Evolutionary conservation across 2,888 invertebrate genomes (phyloP).

Genomic region (Germaria angustata): DNA sequence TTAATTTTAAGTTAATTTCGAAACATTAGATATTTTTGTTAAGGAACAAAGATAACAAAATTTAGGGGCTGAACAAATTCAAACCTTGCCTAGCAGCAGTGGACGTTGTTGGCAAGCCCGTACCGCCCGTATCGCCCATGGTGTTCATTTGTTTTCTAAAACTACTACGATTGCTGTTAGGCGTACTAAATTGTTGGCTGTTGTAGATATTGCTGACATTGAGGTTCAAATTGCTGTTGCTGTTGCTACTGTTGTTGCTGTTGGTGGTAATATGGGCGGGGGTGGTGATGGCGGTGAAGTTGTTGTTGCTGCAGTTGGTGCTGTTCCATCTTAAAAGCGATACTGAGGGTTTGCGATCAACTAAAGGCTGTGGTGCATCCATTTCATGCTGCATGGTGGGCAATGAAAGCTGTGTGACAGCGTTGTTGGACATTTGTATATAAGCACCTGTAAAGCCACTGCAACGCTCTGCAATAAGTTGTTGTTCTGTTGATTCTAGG

Average conservation of each 20-base stretch:
- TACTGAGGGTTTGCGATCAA: constrained; percentile 85
- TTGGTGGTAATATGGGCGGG: neutral
- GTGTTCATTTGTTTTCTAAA: constrained; percentile 63
- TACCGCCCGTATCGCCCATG: constrained; percentile 60
- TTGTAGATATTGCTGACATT: constrained; percentile 53
- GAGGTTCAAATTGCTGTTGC: constrained; percentile 30
- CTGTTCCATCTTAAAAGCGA: constrained; percentile 82
- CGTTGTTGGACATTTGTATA: constrained; percentile 72
- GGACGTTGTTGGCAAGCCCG: constrained; percentile 69
- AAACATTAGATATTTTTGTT: constrained; percentile 6
- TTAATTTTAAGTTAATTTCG: constrained; percentile 32
- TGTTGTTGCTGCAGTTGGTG: constrained; percentile 57
- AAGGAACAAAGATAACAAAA: constrained; percentile 30
- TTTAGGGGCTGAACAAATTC: constrained; percentile 70
- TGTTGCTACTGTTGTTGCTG: constrained; percentile 49
- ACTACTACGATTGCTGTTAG: constrained; percentile 61
- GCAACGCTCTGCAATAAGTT: constrained; percentile 87
- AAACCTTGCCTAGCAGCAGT: constrained; percentile 82
- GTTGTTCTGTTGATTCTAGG: constrained; percentile 80
- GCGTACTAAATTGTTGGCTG: constrained; percentile 65
- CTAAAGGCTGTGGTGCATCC: constrained; percentile 87
- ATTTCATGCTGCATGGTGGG: constrained; percentile 83
- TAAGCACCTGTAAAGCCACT: constrained; percentile 83
- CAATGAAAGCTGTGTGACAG: constrained; percentile 78
- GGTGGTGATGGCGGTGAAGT: constrained; percentile 50